A percentile compares a stretch with the other conserved stretches of the same genome.
phyloP scores from a whole-genome alignment of 2,113 vertebrate genomes.

The Stegastes partitus region DNA sequence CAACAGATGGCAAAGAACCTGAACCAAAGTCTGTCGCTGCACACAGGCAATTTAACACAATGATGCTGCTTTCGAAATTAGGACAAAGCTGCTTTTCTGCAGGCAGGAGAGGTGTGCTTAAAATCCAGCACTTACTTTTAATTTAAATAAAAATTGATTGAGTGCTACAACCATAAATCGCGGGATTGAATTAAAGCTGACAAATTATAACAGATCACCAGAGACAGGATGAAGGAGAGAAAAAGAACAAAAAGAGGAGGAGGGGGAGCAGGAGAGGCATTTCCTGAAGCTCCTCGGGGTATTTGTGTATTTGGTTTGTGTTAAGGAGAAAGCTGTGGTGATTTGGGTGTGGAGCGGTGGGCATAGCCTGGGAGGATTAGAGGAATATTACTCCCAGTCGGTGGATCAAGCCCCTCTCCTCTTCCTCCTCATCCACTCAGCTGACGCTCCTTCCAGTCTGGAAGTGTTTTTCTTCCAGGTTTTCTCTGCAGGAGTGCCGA shows the following conservation, averaged over 20 bases:
- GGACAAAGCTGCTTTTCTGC: conserved; percentile 36
- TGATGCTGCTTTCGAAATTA: conserved; percentile 12
- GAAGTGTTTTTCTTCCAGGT: conserved; percentile 82
- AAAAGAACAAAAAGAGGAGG: not conserved
- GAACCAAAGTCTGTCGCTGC: conserved; percentile 53
- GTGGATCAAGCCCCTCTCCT: conserved; percentile 8
- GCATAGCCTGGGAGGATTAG: conserved; percentile 48
- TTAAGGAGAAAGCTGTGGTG: conserved; percentile 48
- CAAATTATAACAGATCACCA: conserved; percentile 15
- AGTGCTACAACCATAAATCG: conserved; percentile 2
- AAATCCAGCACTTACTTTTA: conserved; percentile 14
- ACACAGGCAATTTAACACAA: conserved; percentile 51
- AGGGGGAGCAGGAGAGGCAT: conserved; percentile 10
- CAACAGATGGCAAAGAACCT: conserved; percentile 69
- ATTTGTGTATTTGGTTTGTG: conserved; percentile 49
- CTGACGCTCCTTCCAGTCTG: conserved; percentile 50
- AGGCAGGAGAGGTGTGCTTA: not conserved
- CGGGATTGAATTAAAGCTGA: conserved; percentile 25
- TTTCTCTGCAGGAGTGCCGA: conserved; percentile 84
- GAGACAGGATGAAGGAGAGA: not conserved
- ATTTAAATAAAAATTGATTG: conserved; percentile 44
- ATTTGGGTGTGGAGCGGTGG: conserved; percentile 44
- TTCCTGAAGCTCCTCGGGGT: conserved; percentile 39
- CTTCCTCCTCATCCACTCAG: conserved; percentile 33
- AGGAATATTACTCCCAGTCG: conserved; percentile 49